These are phyloP conservation scores for Coregonus clupeaformis DNA, from an alignment of 2,113 vertebrate species.

Conservation along the genomic window DNA sequence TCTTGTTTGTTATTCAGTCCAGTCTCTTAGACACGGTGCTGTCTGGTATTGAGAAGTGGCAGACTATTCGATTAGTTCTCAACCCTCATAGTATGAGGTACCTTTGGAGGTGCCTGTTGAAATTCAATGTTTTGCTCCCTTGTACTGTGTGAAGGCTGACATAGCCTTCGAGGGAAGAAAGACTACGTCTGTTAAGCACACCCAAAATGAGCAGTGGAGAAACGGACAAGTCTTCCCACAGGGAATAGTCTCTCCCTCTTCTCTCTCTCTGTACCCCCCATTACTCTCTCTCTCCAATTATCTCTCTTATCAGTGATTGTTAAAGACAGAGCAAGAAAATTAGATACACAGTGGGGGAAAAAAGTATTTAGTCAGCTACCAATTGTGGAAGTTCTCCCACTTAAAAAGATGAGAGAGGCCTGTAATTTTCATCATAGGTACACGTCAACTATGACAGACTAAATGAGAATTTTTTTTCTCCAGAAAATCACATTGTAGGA, in stretches of 20 bases:
- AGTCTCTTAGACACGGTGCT: neutral
- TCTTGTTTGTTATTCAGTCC: slow-evolving; percentile 1
- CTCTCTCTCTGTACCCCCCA: neutral
- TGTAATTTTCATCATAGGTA: too few relatives aligned
- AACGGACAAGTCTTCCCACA: neutral
- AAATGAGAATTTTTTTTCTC: too few relatives aligned
- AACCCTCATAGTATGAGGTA: slow-evolving; percentile 24
- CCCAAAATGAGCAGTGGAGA: neutral
- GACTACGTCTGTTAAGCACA: slow-evolving; percentile 5
- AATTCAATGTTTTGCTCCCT: neutral
- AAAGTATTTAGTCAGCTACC: too few relatives aligned
- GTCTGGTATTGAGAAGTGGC: slow-evolving; percentile 38
- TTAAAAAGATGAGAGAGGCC: too few relatives aligned
- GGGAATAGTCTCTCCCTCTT: slow-evolving; percentile 1
- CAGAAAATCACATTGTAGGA: too few relatives aligned
- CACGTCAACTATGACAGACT: too few relatives aligned
- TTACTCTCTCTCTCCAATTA: neutral
- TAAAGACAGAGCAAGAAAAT: neutral
- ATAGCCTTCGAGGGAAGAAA: slow-evolving; percentile 7
- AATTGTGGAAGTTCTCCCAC: too few relatives aligned
- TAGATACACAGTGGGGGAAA: too few relatives aligned
- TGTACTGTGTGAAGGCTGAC: slow-evolving; percentile 2
- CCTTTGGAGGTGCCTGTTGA: slow-evolving; percentile 3
- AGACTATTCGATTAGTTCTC: slow-evolving; percentile 31
- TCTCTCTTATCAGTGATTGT: neutral